Percentiles rank a stretch among this genome's conserved stretches.
Conservation (phyloP, 2,888 invertebrate genomes). For the Oeneis ivallda region DNA sequence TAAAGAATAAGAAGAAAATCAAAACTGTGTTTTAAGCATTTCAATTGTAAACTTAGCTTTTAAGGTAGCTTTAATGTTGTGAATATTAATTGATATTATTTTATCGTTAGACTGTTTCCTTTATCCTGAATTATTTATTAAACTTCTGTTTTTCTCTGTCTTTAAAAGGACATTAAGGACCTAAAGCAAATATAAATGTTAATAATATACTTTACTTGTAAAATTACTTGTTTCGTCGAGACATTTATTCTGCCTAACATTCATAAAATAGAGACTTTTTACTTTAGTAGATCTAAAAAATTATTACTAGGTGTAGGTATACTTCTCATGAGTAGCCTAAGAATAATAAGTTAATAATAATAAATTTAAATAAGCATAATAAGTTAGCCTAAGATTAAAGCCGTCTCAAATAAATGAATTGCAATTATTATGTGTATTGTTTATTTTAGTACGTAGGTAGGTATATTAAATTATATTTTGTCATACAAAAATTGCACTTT, state of each 20-base stretch:
- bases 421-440: too few species aligned
- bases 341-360: too few species aligned
- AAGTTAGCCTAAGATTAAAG: background rate
- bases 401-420: background rate
- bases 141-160: background rate
- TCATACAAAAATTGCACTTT: too few species aligned
- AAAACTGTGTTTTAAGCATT: slow-evolving; percentile 50
- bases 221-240: background rate
- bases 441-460: too few species aligned
- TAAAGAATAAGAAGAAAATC: slow-evolving; percentile 64
- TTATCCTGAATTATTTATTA: background rate
- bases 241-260: background rate
- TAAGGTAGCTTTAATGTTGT: background rate
- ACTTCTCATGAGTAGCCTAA: too few species aligned
- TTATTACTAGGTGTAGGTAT: background rate
- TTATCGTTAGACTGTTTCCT: background rate
- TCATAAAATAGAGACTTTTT: background rate
- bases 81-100: slow-evolving; percentile 1
- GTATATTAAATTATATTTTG: too few species aligned
- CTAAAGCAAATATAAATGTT: background rate
- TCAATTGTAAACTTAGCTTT: background rate
- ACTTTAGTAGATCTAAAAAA: background rate
- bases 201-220: background rate
- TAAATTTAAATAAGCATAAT: too few species aligned
- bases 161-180: background rate